Percentiles rank a stretch among this genome's conserved stretches.
These are phyloP conservation scores for Knipowitschia caucasica DNA, from an alignment of 2,797 vertebrate genomes.

Conservation along the genomic window DNA sequence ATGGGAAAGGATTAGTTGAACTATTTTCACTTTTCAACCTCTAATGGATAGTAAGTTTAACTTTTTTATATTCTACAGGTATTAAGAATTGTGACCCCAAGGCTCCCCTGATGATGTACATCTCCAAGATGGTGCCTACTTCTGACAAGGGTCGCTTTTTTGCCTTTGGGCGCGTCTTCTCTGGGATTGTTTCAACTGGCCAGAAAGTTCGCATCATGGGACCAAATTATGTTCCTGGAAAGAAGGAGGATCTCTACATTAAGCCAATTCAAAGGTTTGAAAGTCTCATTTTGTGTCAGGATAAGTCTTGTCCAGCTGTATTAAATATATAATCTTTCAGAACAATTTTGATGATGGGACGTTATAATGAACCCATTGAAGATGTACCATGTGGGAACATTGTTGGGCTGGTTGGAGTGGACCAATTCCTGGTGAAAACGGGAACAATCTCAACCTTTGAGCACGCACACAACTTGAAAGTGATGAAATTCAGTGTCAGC, in stretches of 20 bases:
- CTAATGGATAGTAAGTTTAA: neutral
- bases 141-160: slow-evolving; percentile 94
- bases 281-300: neutral
- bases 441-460: slow-evolving; percentile 94
- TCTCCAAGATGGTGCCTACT: slow-evolving; percentile 98
- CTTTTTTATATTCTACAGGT: slow-evolving; percentile 58
- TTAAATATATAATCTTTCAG: slow-evolving; percentile 51
- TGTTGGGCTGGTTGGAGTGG: slow-evolving; percentile 91
- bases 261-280: slow-evolving; percentile 94
- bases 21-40: too few species aligned
- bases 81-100: slow-evolving; percentile 96
- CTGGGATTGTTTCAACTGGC: slow-evolving; percentile 87
- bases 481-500: slow-evolving; percentile 98
- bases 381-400: slow-evolving; percentile 96
- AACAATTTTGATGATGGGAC: slow-evolving; percentile 97
- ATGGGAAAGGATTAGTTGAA: too few species aligned
- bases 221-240: slow-evolving; percentile 92
- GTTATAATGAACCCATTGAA: slow-evolving; percentile 92
- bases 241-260: slow-evolving; percentile 93
- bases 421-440: slow-evolving; percentile 92
- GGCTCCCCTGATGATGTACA: slow-evolving; percentile 95
- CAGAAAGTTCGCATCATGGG: slow-evolving; percentile 96
- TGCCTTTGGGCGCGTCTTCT: slow-evolving; percentile 94
- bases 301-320: neutral
- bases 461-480: slow-evolving; percentile 91